phyloP scores from a whole-genome alignment of 2,113 vertebrate species.

The Pollimyrus isidori region DNA sequence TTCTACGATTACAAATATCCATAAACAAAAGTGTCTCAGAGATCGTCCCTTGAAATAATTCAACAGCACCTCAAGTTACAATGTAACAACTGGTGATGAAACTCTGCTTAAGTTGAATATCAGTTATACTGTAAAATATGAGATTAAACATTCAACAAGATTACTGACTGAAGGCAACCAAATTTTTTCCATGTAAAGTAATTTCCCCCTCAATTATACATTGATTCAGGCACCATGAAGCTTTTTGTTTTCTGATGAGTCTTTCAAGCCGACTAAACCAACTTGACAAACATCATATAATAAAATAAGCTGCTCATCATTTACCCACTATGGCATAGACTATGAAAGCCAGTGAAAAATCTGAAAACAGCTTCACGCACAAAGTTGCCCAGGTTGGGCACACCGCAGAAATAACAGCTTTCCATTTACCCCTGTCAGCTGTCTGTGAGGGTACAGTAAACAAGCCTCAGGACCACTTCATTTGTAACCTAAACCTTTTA shows the following conservation, averaged over 20 bases:
- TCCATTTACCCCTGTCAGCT: not conserved
- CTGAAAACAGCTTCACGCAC: not conserved
- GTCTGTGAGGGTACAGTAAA: not conserved
- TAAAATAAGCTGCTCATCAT: not conserved
- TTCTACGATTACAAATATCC: not conserved
- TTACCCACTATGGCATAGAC: not conserved
- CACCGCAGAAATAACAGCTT: constrained; percentile 10
- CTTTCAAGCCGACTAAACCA: not conserved
- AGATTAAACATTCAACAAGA: not conserved
- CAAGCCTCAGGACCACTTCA: not conserved
- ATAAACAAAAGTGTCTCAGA: not conserved
- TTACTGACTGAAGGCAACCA: not conserved
- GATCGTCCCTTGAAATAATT: not conserved
- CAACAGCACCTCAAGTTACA: not conserved
- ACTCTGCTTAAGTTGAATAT: not conserved
- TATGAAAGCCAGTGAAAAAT: not conserved
- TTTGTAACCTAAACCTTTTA: constrained; percentile 12
- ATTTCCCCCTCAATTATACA: not conserved
- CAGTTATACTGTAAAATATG: not conserved
- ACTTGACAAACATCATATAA: constrained; percentile 13
- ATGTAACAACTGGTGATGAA: not conserved
- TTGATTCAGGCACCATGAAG: not conserved
- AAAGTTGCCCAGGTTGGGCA: not conserved
- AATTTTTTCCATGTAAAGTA: not conserved
- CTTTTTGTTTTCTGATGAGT: not conserved